Conservation (phyloP, 2,113 vertebrate species). For the Marcusenius ussheri region DNA sequence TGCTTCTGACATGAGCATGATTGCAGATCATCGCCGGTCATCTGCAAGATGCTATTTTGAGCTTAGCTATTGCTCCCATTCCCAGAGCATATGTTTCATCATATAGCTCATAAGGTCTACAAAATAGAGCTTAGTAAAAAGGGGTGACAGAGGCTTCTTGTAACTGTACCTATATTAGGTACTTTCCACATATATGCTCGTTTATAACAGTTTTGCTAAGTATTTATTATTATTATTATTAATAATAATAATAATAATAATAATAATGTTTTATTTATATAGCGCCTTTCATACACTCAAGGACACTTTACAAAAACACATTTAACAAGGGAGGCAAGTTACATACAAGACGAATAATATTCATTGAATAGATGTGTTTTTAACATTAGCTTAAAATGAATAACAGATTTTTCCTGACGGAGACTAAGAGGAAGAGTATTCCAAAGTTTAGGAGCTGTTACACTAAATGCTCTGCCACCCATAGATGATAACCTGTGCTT, state of each 20-base stretch:
- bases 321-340: too few species aligned
- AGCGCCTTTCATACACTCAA: too few species aligned
- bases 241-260: neutral
- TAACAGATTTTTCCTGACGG: too few species aligned
- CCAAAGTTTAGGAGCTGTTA: too few species aligned
- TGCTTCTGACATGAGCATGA: neutral
- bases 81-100: neutral
- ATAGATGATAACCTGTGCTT: too few species aligned
- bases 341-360: too few species aligned
- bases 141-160: neutral
- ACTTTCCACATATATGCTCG: neutral
- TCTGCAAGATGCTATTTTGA: neutral
- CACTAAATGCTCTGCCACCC: too few species aligned
- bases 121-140: neutral
- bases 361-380: too few species aligned
- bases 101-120: neutral
- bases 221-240: neutral
- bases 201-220: neutral
- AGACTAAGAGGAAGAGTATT: too few species aligned
- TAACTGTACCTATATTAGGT: neutral
- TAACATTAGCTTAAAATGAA: too few species aligned
- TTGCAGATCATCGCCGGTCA: neutral
- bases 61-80: neutral
- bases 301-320: too few species aligned
- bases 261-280: too few species aligned